A percentile compares a stretch with the other conserved stretches of the same genome.
Conservation (phyloP, 2,888 invertebrate species). For the Chymomyza amoena region DNA sequence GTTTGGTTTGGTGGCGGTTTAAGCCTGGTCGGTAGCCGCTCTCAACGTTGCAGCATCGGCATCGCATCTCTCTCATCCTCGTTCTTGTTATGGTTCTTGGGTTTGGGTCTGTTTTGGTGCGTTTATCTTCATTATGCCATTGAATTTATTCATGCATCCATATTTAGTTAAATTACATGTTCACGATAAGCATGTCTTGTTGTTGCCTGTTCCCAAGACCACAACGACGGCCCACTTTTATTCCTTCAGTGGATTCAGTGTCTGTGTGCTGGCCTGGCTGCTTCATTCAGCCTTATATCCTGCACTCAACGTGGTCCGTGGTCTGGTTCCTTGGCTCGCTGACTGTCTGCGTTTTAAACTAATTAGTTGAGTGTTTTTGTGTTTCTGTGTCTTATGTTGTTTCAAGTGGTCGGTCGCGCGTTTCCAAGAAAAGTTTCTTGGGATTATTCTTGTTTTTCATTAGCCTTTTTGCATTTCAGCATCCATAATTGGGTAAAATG, state of each 20-base stretch:
- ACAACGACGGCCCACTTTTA: neutral
- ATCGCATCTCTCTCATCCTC: neutral
- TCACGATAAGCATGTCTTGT: slow-evolving; percentile 45
- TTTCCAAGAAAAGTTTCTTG: slow-evolving; percentile 42
- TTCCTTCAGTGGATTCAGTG: neutral
- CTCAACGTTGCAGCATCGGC: neutral
- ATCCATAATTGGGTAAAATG: slow-evolving; percentile 43
- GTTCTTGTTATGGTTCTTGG: slow-evolving; percentile 1
- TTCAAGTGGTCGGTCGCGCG: neutral
- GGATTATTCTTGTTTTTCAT: slow-evolving; percentile 8
- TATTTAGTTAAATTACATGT: slow-evolving; percentile 69
- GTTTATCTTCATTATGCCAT: slow-evolving; percentile 65
- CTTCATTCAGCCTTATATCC: neutral
- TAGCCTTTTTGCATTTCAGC: neutral
- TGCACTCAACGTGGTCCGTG: neutral
- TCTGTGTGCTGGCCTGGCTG: neutral
- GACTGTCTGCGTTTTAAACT: slow-evolving; percentile 43
- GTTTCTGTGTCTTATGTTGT: slow-evolving; percentile 6
- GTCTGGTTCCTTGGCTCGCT: neutral
- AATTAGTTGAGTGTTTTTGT: slow-evolving; percentile 56
- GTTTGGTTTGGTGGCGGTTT: slow-evolving; percentile 16
- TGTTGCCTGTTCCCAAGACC: neutral
- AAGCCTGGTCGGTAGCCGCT: neutral
- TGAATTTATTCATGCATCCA: slow-evolving; percentile 66
- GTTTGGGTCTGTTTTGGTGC: slow-evolving; percentile 33